A percentile compares a stretch with the other conserved stretches of the same genome.
These are phyloP conservation scores for Petrophora chlorosata DNA, from an alignment of 2,888 invertebrate genomes.

Conservation along the genomic window DNA sequence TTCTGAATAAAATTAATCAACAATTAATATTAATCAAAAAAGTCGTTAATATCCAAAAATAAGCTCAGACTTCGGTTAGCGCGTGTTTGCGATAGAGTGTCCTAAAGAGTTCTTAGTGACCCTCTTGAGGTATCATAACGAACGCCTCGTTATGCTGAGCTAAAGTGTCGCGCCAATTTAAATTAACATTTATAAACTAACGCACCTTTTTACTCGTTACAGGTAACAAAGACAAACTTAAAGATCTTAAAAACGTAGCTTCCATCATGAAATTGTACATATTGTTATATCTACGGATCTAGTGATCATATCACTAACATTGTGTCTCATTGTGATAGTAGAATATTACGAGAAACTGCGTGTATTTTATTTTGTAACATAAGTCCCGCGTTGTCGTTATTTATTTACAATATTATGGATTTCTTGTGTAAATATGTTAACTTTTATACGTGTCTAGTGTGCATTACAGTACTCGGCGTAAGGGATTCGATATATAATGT, in stretches of 20 bases:
- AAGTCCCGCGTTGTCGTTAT: conserved; percentile 17
- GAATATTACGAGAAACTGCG: conserved; percentile 39
- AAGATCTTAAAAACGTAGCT: conserved; percentile 16
- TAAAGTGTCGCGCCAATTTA: too few relatives aligned
- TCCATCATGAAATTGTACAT: conserved; percentile 28
- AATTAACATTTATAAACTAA: too few relatives aligned
- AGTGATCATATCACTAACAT: conserved; percentile 27
- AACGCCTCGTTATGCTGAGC: too few relatives aligned
- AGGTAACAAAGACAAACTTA: conserved; percentile 23
- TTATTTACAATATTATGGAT: conserved; percentile 12
- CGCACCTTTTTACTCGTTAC: too few relatives aligned
- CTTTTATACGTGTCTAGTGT: background rate
- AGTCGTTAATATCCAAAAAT: too few relatives aligned
- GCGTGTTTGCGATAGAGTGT: too few relatives aligned
- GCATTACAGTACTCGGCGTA: conserved; percentile 1
- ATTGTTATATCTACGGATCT: conserved; percentile 18
- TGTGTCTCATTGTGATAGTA: conserved; percentile 67
- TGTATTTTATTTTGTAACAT: conserved; percentile 1
- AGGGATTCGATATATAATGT: background rate
- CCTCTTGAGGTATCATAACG: too few relatives aligned
- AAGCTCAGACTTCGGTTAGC: too few relatives aligned
- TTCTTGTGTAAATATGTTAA: conserved; percentile 8
- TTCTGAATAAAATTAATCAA: too few relatives aligned
- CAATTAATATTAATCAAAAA: too few relatives aligned
- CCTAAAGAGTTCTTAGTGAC: too few relatives aligned